These are phyloP conservation scores for Hybos culiciformis DNA, from an alignment of 2,888 invertebrate species.

Conservation along the genomic window DNA sequence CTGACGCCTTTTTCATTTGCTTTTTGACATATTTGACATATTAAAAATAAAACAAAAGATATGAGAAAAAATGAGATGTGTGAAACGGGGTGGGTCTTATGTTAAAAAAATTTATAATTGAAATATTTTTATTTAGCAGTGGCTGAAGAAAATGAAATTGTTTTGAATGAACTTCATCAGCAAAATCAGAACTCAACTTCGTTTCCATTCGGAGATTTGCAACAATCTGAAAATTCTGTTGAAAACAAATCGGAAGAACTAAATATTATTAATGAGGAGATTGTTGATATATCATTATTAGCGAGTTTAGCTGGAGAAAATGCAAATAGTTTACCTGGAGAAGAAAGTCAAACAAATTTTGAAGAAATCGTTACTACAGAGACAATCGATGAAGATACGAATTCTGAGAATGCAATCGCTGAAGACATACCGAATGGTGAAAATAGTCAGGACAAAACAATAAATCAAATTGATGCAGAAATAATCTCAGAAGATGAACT, in stretches of 20 bases:
- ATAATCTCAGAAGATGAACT: constrained; percentile 75
- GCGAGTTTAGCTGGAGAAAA: constrained; percentile 35
- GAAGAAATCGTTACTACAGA: constrained; percentile 18
- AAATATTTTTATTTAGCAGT: constrained; percentile 11
- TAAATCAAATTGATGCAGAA: constrained; percentile 60
- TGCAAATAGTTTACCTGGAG: constrained; percentile 34
- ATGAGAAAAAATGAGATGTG: no score
- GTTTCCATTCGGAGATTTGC: constrained; percentile 29
- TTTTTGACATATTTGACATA: no score
- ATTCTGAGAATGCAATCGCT: constrained; percentile 28
- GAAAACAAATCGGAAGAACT: constrained; percentile 23
- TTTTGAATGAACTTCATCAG: constrained; percentile 13
- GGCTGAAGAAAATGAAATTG: constrained; percentile 9
- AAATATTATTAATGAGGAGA: constrained; percentile 13
- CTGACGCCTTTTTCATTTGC: no score
- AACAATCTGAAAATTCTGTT: constrained; percentile 32
- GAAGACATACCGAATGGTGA: constrained; percentile 26
- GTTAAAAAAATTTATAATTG: no score
- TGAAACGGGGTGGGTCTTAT: no score
- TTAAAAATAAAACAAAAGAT: no score
- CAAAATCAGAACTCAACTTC: constrained; percentile 35
- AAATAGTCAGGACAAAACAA: constrained; percentile 23
- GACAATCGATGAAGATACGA: constrained; percentile 23
- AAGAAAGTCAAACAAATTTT: constrained; percentile 19
- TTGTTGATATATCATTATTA: constrained; percentile 30